Percentiles rank a stretch among this genome's conserved stretches.
Evolutionary conservation across 1,140 invertebrate species (phyloP).

Genomic region (Apis cerana): DNA sequence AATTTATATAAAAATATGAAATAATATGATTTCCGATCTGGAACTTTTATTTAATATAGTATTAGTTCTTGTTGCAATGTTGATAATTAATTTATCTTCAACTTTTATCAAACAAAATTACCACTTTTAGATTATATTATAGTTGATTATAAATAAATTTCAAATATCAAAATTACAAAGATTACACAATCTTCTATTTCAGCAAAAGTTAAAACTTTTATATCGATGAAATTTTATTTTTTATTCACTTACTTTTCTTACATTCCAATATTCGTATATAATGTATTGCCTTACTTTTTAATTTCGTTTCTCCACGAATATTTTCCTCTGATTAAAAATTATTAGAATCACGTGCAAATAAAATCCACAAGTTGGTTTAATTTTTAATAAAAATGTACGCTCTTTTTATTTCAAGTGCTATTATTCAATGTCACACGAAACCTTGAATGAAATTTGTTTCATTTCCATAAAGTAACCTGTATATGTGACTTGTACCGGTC

Average conservation of each 20-base stretch:
- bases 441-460: conserved; percentile 11
- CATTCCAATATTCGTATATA: background rate
- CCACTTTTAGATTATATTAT: background rate
- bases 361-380: background rate
- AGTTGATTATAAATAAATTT: background rate
- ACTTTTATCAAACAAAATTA: background rate
- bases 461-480: background rate
- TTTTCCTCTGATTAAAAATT: background rate
- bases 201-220: too few species aligned
- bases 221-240: background rate
- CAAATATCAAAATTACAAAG: background rate
- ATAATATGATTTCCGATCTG: conserved; percentile 1
- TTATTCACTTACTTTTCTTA: background rate
- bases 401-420: background rate
- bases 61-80: background rate
- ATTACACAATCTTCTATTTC: too few species aligned
- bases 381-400: background rate
- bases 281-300: background rate
- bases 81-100: background rate
- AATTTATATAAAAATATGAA: background rate
- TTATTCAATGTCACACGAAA: background rate
- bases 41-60: background rate
- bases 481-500: background rate
- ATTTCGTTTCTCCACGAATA: too few species aligned
- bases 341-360: background rate